A percentile compares a stretch with the other conserved stretches of the same genome.
These are phyloP conservation scores for Cantharis rustica DNA, from an alignment of 2,888 invertebrate genomes.

Conservation along the genomic window DNA sequence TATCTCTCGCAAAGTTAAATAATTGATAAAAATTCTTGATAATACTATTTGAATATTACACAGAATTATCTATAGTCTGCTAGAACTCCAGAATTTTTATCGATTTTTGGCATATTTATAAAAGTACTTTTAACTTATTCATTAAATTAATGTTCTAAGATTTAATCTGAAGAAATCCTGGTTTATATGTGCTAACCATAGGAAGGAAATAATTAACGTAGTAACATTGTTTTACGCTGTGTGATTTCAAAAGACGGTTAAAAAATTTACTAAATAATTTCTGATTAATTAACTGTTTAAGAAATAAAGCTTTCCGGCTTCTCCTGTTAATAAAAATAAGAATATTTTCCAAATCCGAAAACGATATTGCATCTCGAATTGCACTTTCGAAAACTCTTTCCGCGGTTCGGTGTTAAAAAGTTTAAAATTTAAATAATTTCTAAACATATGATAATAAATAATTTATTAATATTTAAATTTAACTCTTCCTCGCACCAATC, in stretches of 20 bases:
- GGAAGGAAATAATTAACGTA: conserved; percentile 52
- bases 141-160: not conserved
- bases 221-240: conserved; percentile 53
- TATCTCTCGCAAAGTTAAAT: too few species aligned
- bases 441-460: not conserved
- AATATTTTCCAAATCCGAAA: too few species aligned
- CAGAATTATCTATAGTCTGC: too few species aligned
- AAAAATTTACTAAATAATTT: not conserved
- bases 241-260: conserved; percentile 45
- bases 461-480: not conserved
- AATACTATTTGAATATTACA: too few species aligned
- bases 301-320: not conserved
- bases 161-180: not conserved
- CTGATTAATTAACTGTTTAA: not conserved
- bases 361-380: too few species aligned
- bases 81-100: too few species aligned
- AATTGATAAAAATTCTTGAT: too few species aligned
- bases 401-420: not conserved
- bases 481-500: conserved; percentile 16
- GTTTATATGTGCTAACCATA: conserved; percentile 32
- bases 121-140: too few species aligned
- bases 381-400: not conserved
- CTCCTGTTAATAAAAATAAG: not conserved
- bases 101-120: too few species aligned
- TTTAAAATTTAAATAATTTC: not conserved